Base-by-base conservation (phyloP, 1,140 invertebrate species). In the Saccostrea glomerata region DNA sequence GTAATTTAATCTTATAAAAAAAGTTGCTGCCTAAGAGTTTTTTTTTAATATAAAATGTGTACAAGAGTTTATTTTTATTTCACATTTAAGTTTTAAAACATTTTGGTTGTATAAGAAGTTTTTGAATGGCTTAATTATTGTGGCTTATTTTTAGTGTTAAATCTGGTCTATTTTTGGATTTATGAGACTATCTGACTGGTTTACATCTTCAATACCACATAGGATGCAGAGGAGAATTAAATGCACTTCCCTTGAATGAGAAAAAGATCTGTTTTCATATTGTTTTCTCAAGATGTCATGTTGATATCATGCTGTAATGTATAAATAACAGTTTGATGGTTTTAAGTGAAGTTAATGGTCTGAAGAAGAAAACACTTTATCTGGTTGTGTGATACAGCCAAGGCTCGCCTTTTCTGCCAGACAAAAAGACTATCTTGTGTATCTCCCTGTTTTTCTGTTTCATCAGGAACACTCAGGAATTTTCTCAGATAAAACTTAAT, bases 271-370 rank as follows among this genome's bases (percentile, higher is more conserved):
- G 23, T 73, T 73, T 13, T 73, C 25, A 73, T 30, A 23, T 13
- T 73, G 15, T 30, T 77, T 77, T 77, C 70, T 77, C 70, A 36
- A 77, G 70, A 77, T 77, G 70, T 77, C 70, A 77, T 77, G 70
- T 77, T 25, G 30, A 77, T 77, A 77, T 77, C 70, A 30, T 30
- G 25, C 70, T 77, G 23, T 11, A 77, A 77, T 30, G 25, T 77
- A 73, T 73, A 73, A 77, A 77, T 77, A 77, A 77, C 70, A 77
- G 23, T 25, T 15, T 77, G 13, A 77, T 36, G 70, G 70, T 30
- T 77, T 77, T 36, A 77, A 77, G 70, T 77, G 70, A 77, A 77
- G 70, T 77, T 77, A 77, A 77, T 77, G 23, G 25, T 12, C 70
- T 77, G 70, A 77, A 77, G 70, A 40, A 11, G 30, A 77, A 77